phyloP scores from a whole-genome alignment of 2,888 invertebrate genomes.

The Folsomia manolachei region DNA sequence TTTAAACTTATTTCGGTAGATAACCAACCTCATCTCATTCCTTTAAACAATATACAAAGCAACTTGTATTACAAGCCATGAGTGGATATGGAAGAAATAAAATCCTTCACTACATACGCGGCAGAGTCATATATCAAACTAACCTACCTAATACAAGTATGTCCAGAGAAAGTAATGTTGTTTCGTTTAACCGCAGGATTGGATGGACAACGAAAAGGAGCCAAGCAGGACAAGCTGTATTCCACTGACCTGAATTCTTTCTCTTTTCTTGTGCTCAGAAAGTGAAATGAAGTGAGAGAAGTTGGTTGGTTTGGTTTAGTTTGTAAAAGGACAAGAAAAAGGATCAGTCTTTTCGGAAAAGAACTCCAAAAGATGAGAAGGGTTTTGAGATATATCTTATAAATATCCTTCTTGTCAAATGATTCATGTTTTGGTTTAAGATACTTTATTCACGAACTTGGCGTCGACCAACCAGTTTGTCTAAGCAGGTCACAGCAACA shows the following conservation, averaged over 20 bases:
- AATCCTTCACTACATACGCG: background rate
- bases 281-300: background rate
- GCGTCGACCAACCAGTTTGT: too few species aligned
- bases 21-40: background rate
- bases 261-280: background rate
- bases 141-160: too few species aligned
- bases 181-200: background rate
- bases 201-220: too few species aligned
- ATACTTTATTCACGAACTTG: background rate
- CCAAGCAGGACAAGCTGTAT: background rate
- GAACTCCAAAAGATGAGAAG: too few species aligned
- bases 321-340: background rate
- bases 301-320: background rate
- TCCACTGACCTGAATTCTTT: background rate
- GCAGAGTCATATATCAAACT: background rate
- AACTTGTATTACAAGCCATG: background rate
- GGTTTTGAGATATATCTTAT: too few species aligned
- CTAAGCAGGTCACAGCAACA: too few species aligned
- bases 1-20: background rate
- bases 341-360: too few species aligned
- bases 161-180: too few species aligned
- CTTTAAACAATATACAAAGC: background rate
- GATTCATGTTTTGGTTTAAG: too few species aligned
- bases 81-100: background rate
- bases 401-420: too few species aligned